Evolutionary conservation across 2,797 vertebrate species (phyloP).

Genomic region (Adelosebastes latens): DNA sequence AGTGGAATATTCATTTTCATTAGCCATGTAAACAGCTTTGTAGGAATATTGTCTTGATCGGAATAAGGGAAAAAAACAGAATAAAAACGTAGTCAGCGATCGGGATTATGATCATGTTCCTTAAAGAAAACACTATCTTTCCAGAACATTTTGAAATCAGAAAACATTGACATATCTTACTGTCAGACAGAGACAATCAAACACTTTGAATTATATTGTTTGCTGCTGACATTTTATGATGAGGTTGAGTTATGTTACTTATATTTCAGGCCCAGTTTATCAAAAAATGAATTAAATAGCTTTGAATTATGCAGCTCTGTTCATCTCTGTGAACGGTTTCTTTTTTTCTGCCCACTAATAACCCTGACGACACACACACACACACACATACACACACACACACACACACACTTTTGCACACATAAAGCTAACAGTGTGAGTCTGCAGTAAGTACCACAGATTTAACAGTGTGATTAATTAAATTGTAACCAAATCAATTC

Average conservation of each 20-base stretch:
- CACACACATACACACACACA: neutral
- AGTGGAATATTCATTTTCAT: no score
- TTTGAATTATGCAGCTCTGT: neutral
- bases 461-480: slow-evolving; percentile 92
- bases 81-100: no score
- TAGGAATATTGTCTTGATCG: no score
- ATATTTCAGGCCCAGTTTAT: neutral
- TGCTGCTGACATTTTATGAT: neutral
- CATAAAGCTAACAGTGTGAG: slow-evolving; percentile 40
- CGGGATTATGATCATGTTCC: no score
- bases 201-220: neutral
- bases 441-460: slow-evolving; percentile 84
- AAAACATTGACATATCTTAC: neutral
- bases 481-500: slow-evolving; percentile 91
- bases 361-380: neutral
- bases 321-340: slow-evolving; percentile 13
- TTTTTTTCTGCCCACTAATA: slow-evolving; percentile 8
- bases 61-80: no score
- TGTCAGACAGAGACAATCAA: neutral
- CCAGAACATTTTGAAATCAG: neutral
- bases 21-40: no score
- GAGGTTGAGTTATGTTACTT: neutral
- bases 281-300: neutral
- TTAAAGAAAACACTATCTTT: neutral
- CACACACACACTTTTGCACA: neutral